Conservation (phyloP, 1,140 invertebrate species). For the Macrobrachium rosenbergii region DNA sequence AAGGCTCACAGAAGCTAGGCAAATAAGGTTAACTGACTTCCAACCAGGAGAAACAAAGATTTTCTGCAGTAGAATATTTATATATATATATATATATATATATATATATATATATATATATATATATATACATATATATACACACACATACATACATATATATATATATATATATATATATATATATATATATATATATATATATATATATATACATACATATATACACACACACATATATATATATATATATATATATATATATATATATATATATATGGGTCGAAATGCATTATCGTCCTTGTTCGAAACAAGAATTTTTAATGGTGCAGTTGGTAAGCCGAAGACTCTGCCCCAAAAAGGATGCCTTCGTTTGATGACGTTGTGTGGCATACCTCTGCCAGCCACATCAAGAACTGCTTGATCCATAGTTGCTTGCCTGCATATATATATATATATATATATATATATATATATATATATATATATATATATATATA, state of each 20-base stretch:
- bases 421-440: too few relatives aligned
- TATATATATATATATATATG: conserved; percentile 1
- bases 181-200: conserved; percentile 1
- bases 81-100: not conserved
- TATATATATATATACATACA: conserved; percentile 2
- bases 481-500: conserved; percentile 1
- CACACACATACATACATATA: not conserved
- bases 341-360: too few relatives aligned
- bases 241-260: conserved; percentile 27
- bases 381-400: too few relatives aligned
- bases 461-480: not conserved
- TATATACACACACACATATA: conserved; percentile 2
- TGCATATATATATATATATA: not conserved
- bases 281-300: not conserved
- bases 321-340: too few relatives aligned
- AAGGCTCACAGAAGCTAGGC: too few relatives aligned
- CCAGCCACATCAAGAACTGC: too few relatives aligned
- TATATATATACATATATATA: not conserved
- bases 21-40: too few relatives aligned
- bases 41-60: too few relatives aligned
- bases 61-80: too few relatives aligned
- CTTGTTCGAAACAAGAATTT: too few relatives aligned
- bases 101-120: not conserved
- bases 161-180: not conserved
- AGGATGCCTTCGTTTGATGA: too few relatives aligned